Evolutionary conservation across 2,113 vertebrate genomes (phyloP), one percentile per base, ranked within the genome.

Genomic region (Catagonus wagneri): DNA sequence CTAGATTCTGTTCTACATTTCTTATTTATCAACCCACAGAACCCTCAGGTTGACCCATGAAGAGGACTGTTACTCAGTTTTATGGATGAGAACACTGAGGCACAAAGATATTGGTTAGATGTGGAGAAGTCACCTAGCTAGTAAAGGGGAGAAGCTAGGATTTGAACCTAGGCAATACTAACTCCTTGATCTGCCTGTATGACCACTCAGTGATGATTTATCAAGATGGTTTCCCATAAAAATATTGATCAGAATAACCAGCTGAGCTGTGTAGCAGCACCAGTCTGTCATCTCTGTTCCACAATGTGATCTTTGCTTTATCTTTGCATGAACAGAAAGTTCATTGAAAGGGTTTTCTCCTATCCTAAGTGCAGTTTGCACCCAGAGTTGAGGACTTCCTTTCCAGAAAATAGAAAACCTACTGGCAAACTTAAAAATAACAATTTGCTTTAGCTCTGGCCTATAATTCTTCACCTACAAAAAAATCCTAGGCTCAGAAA

Each of bases 341-440:
- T 81, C 32, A 85, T 12, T 8, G 13, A 87, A 66, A 74, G 11
- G 6, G 39, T 66, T 61, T 56, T 85, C 34, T 80, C 14, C 86
- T 81, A 72, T 25, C 34, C 22, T 32, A 32, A 34, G 19, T 68
- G 16, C 78, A 36, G 16, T 85, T 93, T 83, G 7, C 7, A 14
- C 3, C 25, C 22, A 50, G 56, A 90, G 78, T 44, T 87, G 89
- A 39, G 83, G 22, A 74, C 29, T 79, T 85, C 4, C 1, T 94
- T 9, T 58, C 9, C 39, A 89, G 52, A 63, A 88, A 95, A 96
- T 15, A 78, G 71, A 75, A 88, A 84, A 80, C 86, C 3, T 32
- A n/a, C 65, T 72, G 52, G 8, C 58, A 96, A 50, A 72, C n/a
- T 79, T 94, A 75, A 95, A 91, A 95, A 63, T 50, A 56, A 54